Conservation (phyloP, 2,113 vertebrate species). For the Grus americana region DNA sequence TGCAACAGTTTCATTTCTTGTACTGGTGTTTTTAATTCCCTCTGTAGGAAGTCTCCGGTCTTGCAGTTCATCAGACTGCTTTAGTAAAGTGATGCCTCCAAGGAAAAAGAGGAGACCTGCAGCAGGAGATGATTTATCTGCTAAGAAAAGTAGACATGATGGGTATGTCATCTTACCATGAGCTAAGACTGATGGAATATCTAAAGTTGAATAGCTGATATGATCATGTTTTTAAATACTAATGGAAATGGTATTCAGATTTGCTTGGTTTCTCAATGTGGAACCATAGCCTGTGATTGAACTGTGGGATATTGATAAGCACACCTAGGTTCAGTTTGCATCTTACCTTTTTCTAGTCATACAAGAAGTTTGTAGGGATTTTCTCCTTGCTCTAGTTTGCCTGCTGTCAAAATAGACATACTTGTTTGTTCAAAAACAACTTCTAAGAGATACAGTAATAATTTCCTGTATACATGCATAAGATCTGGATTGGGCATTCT, state of each 20-base stretch:
- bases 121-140: conserved; percentile 92
- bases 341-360: not conserved
- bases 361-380: not conserved
- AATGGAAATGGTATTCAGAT: conserved; percentile 18
- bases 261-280: conserved; percentile 15
- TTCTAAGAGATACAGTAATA: not conserved
- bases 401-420: not conserved
- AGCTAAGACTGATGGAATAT: conserved; percentile 1
- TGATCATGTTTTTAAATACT: conserved; percentile 10
- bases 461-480: not conserved
- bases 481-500: not conserved
- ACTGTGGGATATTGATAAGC: not conserved
- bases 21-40: conserved; percentile 66
- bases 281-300: conserved; percentile 13
- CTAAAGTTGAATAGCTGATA: conserved; percentile 46
- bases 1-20: conserved; percentile 62
- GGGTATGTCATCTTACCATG: conserved; percentile 79
- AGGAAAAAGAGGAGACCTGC: conserved; percentile 99
- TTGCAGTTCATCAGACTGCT: conserved; percentile 89
- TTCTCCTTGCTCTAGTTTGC: not conserved
- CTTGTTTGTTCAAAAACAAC: not conserved
- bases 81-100: conserved; percentile 97
- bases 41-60: conserved; percentile 80
- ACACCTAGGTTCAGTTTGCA: not conserved
- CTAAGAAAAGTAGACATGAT: conserved; percentile 98